Evolutionary conservation across 2,113 vertebrate genomes (phyloP).

Genomic region (Myiopsitta monachus): DNA sequence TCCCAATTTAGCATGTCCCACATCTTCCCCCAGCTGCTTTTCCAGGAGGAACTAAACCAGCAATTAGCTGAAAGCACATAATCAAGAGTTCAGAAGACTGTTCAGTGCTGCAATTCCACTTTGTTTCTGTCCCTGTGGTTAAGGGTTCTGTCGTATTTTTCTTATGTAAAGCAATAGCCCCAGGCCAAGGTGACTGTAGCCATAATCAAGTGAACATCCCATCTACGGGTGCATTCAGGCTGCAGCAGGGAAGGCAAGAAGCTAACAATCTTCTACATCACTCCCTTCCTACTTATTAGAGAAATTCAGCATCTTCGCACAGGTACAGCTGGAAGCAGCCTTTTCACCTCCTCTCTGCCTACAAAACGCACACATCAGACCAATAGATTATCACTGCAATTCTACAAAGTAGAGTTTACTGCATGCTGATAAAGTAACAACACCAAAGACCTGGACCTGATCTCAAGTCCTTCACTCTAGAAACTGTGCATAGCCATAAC

Average conservation of each 20-base stretch:
- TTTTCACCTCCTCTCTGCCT: not conserved
- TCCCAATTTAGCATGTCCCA: not conserved
- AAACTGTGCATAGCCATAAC: not conserved
- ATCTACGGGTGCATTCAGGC: not conserved
- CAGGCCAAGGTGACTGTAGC: not conserved
- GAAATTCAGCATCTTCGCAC: not conserved
- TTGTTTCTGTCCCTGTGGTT: not conserved
- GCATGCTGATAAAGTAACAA: rapidly evolving
- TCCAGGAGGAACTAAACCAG: not conserved
- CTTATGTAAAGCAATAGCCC: not conserved
- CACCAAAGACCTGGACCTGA: not conserved
- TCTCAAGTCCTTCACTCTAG: not conserved
- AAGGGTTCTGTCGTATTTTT: not conserved
- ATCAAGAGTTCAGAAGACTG: not conserved
- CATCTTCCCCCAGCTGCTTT: not conserved
- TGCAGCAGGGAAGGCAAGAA: not conserved
- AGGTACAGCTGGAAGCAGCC: not conserved
- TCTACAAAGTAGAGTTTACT: not conserved
- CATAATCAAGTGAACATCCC: not conserved
- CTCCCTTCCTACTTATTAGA: not conserved
- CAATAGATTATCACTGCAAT: not conserved
- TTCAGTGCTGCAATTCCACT: not conserved
- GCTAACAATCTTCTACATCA: not conserved
- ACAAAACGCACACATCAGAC: not conserved
- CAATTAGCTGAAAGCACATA: not conserved